These are phyloP conservation scores for Discoglossus pictus DNA, from an alignment of 2,797 vertebrate species.

Conservation along the genomic window DNA sequence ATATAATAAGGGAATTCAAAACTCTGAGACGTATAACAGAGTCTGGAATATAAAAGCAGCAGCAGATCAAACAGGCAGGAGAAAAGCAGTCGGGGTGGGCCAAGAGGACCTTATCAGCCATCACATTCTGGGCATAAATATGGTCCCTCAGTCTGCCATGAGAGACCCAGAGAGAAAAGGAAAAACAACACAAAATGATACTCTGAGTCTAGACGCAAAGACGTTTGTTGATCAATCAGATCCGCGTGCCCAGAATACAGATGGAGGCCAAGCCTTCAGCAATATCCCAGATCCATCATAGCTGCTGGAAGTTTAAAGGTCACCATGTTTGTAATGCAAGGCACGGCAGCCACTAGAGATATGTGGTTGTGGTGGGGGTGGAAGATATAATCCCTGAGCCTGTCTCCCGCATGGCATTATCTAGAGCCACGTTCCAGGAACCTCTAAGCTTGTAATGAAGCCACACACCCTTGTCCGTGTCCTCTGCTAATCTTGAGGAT, in stretches of 20 bases:
- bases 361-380: neutral
- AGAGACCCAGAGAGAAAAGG: neutral
- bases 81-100: too few relatives aligned
- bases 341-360: conserved; percentile 15
- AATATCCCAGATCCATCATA: conserved; percentile 34
- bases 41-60: too few relatives aligned
- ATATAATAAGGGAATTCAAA: too few relatives aligned
- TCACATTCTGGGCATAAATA: too few relatives aligned
- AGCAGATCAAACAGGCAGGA: too few relatives aligned
- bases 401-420: neutral
- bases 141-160: too few relatives aligned
- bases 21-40: too few relatives aligned
- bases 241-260: conserved; percentile 27
- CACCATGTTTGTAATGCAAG: conserved; percentile 37
- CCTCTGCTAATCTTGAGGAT: too few relatives aligned
- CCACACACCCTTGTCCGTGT: too few relatives aligned
- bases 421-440: neutral
- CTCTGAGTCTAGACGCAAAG: conserved; percentile 43
- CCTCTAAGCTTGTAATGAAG: neutral
- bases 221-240: conserved; percentile 41
- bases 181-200: neutral
- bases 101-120: too few relatives aligned
- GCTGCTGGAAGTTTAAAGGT: conserved; percentile 44
- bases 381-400: neutral
- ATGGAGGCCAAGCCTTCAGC: conserved; percentile 23